phyloP scores from a whole-genome alignment of 2,797 vertebrate genomes.

The Anguilla pacifica region DNA sequence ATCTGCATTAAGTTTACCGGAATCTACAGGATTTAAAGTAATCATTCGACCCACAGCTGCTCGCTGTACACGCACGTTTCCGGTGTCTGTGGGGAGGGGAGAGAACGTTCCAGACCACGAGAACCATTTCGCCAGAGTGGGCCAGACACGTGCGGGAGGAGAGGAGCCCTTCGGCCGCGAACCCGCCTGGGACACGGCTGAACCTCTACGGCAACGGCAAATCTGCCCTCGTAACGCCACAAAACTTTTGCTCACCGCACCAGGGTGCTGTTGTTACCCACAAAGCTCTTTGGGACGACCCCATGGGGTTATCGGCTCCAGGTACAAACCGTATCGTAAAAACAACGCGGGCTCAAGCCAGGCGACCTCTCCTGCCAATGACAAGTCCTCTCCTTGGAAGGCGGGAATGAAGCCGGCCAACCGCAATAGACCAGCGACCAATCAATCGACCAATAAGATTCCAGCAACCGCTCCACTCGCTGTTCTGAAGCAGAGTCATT shows the following conservation, averaged over 20 bases:
- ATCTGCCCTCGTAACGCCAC: not conserved
- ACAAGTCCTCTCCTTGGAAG: not conserved
- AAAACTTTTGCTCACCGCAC: not conserved
- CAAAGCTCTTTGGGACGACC: not conserved
- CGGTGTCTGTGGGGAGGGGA: not conserved
- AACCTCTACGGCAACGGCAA: not conserved
- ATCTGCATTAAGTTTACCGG: not conserved
- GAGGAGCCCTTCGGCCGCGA: not conserved
- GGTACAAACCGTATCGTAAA: not conserved
- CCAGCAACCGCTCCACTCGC: not conserved
- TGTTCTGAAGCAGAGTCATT: not conserved
- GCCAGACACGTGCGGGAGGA: not conserved
- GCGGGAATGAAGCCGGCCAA: not conserved
- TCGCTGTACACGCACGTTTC: not conserved
- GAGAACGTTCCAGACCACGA: not conserved
- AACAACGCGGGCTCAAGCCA: not conserved
- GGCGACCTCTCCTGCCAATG: not conserved
- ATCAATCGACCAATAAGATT: not conserved
- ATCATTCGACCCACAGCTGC: too few relatives aligned
- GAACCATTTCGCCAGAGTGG: not conserved
- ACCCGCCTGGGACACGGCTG: not conserved
- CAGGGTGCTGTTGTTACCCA: not conserved
- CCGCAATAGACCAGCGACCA: not conserved
- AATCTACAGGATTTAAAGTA: too few relatives aligned
- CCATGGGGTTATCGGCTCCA: not conserved